Evolutionary conservation across 2,888 invertebrate genomes (phyloP), one percentile per base, ranked within the genome.

Genomic region (Drosophila mettleri): DNA sequence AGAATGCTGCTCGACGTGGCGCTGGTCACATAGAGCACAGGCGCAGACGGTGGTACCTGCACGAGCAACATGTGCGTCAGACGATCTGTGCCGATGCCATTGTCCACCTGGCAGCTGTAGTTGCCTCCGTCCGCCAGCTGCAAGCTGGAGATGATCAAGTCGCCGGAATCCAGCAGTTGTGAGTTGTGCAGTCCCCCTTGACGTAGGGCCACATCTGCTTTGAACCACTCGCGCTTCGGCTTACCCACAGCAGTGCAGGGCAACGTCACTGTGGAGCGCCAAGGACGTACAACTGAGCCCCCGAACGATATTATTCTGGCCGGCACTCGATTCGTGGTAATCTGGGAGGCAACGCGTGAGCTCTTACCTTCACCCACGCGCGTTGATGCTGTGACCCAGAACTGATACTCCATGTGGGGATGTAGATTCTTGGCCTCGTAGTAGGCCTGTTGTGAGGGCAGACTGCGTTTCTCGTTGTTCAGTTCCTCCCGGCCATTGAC

Each of bases 331-430:
- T 93, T 94, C 6, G 94, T 94, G 9, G 95, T 94, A 29, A 95
- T 93, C 91, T 95, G 95, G 0, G 95, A 94, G 7, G 94, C 94
- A 2, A 95, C 95, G 59, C 94, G 93, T 0, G 95, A 95, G 89
- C 95, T 95, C 86, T 95, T 95, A 0, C 96, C 96, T 90, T 96
- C 96, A 0, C 96, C 96, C 39, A 96, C 95, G 33, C 95, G 93
- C 0, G 96, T 96, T 5, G 95, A 95, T 1, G 96, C 96, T 0
- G 96, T 95, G 22, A 96, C 95, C 95, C 96, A 95, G 90, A 96
- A 96, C 87, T 96, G 95, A 89, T 96, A 96, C 85, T 95, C 95
- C 57, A 95, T 94, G 71, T 95, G 94, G 9, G 94, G 94, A 86
- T 95, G 95, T 29, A 96, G 93, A 45, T 94, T 94, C 81, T 95